phyloP scores from a whole-genome alignment of 2,797 vertebrate genomes.

The Lindbergichthys nudifrons region DNA sequence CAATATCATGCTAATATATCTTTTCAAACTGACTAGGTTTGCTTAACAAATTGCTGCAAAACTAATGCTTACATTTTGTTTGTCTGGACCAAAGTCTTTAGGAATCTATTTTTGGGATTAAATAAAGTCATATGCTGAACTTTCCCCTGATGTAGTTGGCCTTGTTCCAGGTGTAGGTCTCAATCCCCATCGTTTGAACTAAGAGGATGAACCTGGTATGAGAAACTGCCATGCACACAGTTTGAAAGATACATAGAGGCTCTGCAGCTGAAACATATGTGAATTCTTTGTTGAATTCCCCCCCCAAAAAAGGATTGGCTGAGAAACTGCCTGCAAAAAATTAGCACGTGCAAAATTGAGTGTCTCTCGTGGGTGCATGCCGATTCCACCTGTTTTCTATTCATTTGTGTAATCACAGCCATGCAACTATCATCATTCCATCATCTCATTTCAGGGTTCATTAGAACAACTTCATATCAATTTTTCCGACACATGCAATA shows the following conservation, averaged over 20 bases:
- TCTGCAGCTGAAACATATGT: constrained; percentile 38
- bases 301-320: constrained; percentile 28
- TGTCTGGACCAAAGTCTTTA: constrained; percentile 51
- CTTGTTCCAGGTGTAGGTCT: constrained; percentile 37
- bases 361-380: constrained; percentile 55
- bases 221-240: constrained; percentile 38
- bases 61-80: constrained; percentile 66
- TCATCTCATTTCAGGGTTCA: constrained; percentile 61
- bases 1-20: constrained; percentile 61
- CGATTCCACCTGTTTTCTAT: constrained; percentile 79
- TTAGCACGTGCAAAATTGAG: constrained; percentile 58
- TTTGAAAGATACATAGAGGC: constrained; percentile 17
- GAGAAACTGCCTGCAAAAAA: constrained; percentile 55
- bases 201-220: constrained; percentile 49
- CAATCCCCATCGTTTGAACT: constrained; percentile 50
- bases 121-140: constrained; percentile 46
- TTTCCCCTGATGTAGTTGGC: constrained; percentile 48
- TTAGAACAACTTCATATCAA: constrained; percentile 64
- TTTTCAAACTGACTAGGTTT: constrained; percentile 58
- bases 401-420: constrained; percentile 74
- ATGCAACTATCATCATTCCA: constrained; percentile 74
- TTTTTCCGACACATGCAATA: constrained; percentile 73
- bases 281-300: constrained; percentile 39
- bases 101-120: constrained; percentile 41
- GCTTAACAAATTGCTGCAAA: constrained; percentile 73